Evolutionary conservation across 2,888 invertebrate genomes (phyloP).

Genomic region (Hypselothyrea guttata): DNA sequence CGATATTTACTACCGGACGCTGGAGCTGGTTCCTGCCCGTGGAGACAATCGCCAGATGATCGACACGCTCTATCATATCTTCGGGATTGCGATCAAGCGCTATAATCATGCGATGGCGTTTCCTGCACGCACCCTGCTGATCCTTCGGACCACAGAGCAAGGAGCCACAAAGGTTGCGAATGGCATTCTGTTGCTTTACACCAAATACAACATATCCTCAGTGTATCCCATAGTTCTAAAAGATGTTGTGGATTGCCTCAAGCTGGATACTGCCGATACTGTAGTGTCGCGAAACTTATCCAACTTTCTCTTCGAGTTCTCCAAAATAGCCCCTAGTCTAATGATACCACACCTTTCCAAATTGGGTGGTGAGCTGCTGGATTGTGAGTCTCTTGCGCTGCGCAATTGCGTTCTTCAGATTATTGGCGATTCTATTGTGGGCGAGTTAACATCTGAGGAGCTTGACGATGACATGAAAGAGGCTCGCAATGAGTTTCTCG

Average conservation of each 20-base stretch:
- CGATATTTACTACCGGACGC: conserved; percentile 81
- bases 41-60: conserved; percentile 85
- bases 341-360: too few relatives aligned
- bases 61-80: conserved; percentile 89
- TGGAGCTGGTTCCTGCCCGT: conserved; percentile 83
- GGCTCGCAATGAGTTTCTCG: too few relatives aligned
- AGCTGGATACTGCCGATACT: too few relatives aligned
- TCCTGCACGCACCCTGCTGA: conserved; percentile 87
- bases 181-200: too few relatives aligned
- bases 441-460: conserved; percentile 88
- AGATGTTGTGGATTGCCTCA: too few relatives aligned
- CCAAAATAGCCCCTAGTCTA: conserved; percentile 77
- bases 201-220: too few relatives aligned
- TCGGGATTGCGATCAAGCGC: conserved; percentile 90
- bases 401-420: conserved; percentile 93
- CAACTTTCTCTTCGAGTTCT: conserved; percentile 80
- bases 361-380: conserved; percentile 80
- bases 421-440: conserved; percentile 90
- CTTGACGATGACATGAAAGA: conserved; percentile 86
- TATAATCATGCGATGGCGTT: conserved; percentile 92
- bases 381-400: conserved; percentile 85
- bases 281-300: conserved; percentile 79
- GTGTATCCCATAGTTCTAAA: too few relatives aligned
- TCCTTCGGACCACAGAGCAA: conserved; percentile 80
- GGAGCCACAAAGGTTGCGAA: too few relatives aligned